Evolutionary conservation across 1,140 invertebrate genomes (phyloP), one percentile per base, ranked within the genome.

Genomic region (Drosophila mojavensis): DNA sequence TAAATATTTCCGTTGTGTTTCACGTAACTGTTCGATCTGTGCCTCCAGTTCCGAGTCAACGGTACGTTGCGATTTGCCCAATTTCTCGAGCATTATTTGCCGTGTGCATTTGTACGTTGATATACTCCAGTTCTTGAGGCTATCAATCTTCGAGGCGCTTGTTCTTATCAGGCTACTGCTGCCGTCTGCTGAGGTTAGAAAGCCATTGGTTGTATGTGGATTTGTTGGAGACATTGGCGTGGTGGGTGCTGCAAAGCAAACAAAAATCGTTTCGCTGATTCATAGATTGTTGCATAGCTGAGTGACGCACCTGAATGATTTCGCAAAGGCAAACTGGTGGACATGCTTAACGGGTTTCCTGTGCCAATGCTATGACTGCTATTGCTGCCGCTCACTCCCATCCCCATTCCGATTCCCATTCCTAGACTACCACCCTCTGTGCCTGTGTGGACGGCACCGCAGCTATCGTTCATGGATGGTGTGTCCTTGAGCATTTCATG

Each of bases 41-140:
- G 95, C 94, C 94, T 99, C 98, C 67, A 99, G 92, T 93, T 99
- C 98, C 94, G 94, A 82, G 94, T 91, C 83, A 4, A 90, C 96
- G 39, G 98, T 99, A 69, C 97, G 94, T 13, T 97, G 97, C 43
- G 97, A 96, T 94, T 98, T 98, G 3, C 98, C 98, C 50, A 99
- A 93, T 93, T 97, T 98, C 92, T 99, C 98, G 86, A 98, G 97
- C 93, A 99, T 96, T 48, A 98, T 94, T 92, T 99, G 98, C 78
- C 97, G 97, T 0, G 98, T 99, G 91, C 98, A 99, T 93, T 99
- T 99, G 91, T 98, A 99, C 1, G 98, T 99, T 62, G 98, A 98
- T 90, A 99, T 97, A 86, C 97, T 97, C 98, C 98, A 99, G 89
- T 97, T 97, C 92, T 97, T 97, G 45, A 99, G 94, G 41, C 96